These are phyloP conservation scores for Aphelinus certus DNA, from an alignment of 1,140 invertebrate genomes.

Conservation along the genomic window DNA sequence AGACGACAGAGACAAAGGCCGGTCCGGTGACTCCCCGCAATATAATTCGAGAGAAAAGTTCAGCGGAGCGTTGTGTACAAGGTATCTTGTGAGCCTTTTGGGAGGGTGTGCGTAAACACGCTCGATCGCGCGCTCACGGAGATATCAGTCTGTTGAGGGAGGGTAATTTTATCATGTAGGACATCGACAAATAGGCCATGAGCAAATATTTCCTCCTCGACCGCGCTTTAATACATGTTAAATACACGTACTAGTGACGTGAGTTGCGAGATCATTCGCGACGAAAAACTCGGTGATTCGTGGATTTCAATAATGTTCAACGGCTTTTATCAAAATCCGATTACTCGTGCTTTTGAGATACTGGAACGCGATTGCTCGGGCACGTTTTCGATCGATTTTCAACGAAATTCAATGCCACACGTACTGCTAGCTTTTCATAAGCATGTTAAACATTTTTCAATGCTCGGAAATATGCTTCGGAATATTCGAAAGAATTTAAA, in stretches of 20 bases:
- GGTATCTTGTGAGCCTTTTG: background rate
- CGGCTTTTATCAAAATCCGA: background rate
- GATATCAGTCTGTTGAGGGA: background rate
- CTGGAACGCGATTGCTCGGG: background rate
- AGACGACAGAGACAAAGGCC: background rate
- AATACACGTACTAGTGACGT: background rate
- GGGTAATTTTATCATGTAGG: background rate
- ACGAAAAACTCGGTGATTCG: no score
- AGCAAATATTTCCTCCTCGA: background rate
- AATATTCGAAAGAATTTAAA: no score
- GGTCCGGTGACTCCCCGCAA: background rate
- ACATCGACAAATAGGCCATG: background rate
- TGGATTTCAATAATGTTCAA: background rate
- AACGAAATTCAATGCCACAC: background rate
- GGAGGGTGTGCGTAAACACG: background rate
- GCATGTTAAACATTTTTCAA: no score
- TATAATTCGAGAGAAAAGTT: slow-evolving; percentile 9
- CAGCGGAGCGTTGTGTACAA: background rate
- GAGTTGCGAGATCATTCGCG: no score
- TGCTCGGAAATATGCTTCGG: no score
- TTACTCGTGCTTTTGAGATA: background rate
- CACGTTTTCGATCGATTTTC: background rate
- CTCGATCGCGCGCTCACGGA: background rate
- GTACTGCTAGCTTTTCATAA: no score
- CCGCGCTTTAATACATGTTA: background rate